Evolutionary conservation across 2,113 vertebrate species (phyloP).

Genomic region (Larimichthys polyactis): DNA sequence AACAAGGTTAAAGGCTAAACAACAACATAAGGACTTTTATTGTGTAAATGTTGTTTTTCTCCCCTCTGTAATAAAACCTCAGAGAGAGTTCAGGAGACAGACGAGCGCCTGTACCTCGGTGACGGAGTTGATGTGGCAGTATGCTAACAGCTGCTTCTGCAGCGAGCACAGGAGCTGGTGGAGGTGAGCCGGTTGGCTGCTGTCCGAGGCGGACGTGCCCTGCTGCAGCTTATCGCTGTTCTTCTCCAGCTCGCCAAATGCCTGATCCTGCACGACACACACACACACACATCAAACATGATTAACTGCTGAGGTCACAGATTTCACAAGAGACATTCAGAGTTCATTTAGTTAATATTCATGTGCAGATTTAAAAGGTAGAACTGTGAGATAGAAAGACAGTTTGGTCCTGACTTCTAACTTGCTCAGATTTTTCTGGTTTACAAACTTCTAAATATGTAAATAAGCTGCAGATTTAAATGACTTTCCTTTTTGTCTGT

Average conservation of each 20-base stretch:
- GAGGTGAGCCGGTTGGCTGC: slow-evolving; percentile 97
- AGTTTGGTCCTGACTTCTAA: too few relatives aligned
- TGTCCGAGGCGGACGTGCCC: slow-evolving; percentile 93
- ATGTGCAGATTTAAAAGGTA: too few relatives aligned
- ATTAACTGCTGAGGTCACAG: background rate
- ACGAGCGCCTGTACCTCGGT: slow-evolving; percentile 85
- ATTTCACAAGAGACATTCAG: background rate
- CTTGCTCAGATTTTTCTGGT: too few relatives aligned
- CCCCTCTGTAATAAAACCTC: background rate
- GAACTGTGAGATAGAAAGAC: background rate
- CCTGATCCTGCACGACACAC: slow-evolving; percentile 89
- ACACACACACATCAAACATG: background rate
- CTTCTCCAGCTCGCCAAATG: slow-evolving; percentile 98
- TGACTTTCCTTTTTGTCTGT: too few relatives aligned
- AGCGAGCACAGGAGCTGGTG: slow-evolving; percentile 96
- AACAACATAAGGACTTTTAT: background rate
- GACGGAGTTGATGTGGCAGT: slow-evolving; percentile 94
- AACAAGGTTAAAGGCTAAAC: background rate
- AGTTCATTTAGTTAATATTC: background rate
- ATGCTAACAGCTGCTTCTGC: slow-evolving; percentile 96
- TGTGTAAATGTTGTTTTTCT: background rate
- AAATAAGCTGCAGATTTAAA: too few relatives aligned
- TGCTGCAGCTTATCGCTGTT: slow-evolving; percentile 97
- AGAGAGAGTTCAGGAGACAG: background rate
- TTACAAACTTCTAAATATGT: too few relatives aligned